Percentiles rank a stretch among this genome's conserved stretches.
Evolutionary conservation across 2,888 invertebrate species (phyloP).

Genomic region (Gryllus longicercus): DNA sequence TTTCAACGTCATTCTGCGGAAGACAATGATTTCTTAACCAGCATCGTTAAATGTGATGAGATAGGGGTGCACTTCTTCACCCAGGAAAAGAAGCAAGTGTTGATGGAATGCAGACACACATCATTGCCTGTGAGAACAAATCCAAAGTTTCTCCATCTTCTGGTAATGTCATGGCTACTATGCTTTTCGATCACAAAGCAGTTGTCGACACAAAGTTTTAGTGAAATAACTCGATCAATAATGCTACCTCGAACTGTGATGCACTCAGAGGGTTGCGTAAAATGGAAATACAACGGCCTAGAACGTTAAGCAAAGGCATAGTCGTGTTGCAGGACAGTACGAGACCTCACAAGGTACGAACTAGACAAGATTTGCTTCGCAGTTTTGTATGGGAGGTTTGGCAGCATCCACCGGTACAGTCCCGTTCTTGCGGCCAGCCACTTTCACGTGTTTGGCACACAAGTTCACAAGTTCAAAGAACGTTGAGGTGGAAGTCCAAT

Average conservation of each 20-base stretch:
- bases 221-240: not conserved
- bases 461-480: not conserved
- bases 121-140: not conserved
- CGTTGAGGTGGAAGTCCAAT: not conserved
- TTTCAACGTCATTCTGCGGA: not conserved
- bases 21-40: not conserved
- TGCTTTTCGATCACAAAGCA: not conserved
- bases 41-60: not conserved
- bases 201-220: not conserved
- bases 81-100: not conserved
- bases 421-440: not conserved
- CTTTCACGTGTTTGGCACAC: not conserved
- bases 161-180: not conserved
- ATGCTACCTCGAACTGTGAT: not conserved
- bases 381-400: not conserved
- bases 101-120: not conserved
- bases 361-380: not conserved
- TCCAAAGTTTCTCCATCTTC: not conserved
- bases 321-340: not conserved
- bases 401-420: not conserved
- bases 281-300: not conserved
- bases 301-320: not conserved
- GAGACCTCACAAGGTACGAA: not conserved
- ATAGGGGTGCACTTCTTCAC: not conserved
- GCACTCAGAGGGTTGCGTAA: not conserved